Base-by-base conservation (phyloP, 2,113 vertebrate genomes). In the Athene noctua region DNA sequence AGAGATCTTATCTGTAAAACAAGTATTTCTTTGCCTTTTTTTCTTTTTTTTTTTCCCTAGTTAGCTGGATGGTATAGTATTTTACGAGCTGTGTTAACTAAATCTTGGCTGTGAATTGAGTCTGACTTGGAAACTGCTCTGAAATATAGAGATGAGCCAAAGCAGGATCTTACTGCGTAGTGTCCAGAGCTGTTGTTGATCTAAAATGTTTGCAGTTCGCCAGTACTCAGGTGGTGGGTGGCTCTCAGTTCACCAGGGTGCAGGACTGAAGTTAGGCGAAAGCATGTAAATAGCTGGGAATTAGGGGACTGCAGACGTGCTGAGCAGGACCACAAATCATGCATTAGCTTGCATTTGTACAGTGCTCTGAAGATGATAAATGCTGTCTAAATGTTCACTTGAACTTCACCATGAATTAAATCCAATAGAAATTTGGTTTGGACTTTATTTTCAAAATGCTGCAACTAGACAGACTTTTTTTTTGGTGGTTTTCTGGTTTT, bases 351-450 rank as follows among this genome's bases (percentile, higher is more conserved):
- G 38, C 4, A 5, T 66, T 77, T 73, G 29, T 52, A 80, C 32
- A 62, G 49, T 46, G 61, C 42, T 70, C 59, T 88, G 88, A 95
- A 74, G 75, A 46, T 86, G 63, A 66, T 83, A 66, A 88, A 88
- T 73, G 52, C 26, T 92, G 32, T 26, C 54, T 89, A n/a, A 83
- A 84, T 44, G n/a, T 51, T 93, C 68, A 25, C 71, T 77, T 92
- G 51, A 57, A 84, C 63, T 94, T 88, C 30, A 83, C 46, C 67
- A 34, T 68, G 65, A 77, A 83, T 51, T 59, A 83, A 77, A 83
- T 80, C n/a, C 38, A 58, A 11, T 36, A 77, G 42, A 92, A 88
- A 62, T 58, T 55, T 55, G 21, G 6, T 80, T 95, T 80, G 61
- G 21, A 26, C 61, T 40, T 71, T 47, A 65, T 85, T 92, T 88